phyloP scores from a whole-genome alignment of 1,140 invertebrate species.

The Drosophila takahashii region DNA sequence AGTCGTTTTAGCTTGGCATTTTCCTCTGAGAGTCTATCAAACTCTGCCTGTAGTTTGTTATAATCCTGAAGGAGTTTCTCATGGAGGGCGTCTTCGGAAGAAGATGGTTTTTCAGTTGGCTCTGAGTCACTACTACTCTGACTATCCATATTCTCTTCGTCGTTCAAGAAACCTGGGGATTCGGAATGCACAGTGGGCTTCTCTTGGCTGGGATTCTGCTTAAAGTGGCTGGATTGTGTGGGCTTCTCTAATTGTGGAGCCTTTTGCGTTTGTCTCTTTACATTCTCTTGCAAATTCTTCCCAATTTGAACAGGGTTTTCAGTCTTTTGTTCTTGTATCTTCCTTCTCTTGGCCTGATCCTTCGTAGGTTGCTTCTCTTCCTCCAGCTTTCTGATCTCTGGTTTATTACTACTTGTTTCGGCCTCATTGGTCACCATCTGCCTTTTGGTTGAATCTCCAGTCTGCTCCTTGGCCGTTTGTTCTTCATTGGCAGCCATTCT shows the following conservation, averaged over 20 bases:
- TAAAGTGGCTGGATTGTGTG: not conserved
- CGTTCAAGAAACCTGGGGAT: not conserved
- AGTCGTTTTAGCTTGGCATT: conserved; percentile 23
- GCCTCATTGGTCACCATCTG: not conserved
- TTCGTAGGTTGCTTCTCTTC: not conserved
- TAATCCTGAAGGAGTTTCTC: conserved; percentile 15
- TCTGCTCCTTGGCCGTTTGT: not conserved
- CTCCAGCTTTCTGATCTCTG: not conserved
- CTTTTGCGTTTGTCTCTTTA: not conserved
- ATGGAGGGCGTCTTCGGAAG: not conserved
- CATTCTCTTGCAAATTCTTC: not conserved
- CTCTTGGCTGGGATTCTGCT: not conserved
- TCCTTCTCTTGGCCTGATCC: not conserved
- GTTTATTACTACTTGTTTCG: not conserved
- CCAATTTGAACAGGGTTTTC: not conserved
- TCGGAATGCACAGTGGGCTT: not conserved
- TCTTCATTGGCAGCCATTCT: not conserved
- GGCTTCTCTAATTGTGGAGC: not conserved
- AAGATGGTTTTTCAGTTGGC: not conserved
- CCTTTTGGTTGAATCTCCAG: too few relatives aligned
- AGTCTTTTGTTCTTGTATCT: not conserved
- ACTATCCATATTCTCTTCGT: not conserved
- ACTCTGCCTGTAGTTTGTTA: conserved; percentile 24
- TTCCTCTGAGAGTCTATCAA: conserved; percentile 18
- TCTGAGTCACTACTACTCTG: not conserved